phyloP scores from a whole-genome alignment of 2,888 invertebrate genomes.

The Tinea semifulvella region DNA sequence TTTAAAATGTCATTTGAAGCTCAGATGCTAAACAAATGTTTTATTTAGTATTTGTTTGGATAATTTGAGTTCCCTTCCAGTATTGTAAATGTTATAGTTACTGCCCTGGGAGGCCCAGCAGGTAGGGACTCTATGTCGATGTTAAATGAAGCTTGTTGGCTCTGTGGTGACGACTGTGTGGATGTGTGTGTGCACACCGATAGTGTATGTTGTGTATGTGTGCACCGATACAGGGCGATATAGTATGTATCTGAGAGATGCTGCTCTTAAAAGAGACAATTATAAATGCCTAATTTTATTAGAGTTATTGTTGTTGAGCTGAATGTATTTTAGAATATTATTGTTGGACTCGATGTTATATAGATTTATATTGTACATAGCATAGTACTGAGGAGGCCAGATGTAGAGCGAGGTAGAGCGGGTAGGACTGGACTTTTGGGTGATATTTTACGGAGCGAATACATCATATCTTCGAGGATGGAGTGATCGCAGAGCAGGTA shows the following conservation, averaged over 20 bases:
- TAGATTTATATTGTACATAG: constrained; percentile 66
- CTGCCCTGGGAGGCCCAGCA: too few species aligned
- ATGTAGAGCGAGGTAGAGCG: constrained; percentile 42
- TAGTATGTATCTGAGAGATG: constrained; percentile 41
- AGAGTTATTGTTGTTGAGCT: constrained; percentile 59
- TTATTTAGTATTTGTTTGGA: too few species aligned
- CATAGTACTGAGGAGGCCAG: constrained; percentile 34
- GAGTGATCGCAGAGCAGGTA: constrained; percentile 32
- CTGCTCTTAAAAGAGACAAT: constrained; percentile 24
- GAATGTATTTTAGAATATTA: constrained; percentile 65
- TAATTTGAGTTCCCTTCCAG: too few species aligned
- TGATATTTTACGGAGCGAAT: constrained; percentile 52
- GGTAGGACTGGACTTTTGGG: constrained; percentile 66
- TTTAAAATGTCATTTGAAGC: too few species aligned
- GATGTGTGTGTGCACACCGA: too few species aligned
- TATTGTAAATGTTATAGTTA: too few species aligned
- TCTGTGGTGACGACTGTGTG: too few species aligned
- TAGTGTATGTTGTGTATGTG: too few species aligned
- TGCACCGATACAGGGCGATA: constrained; percentile 36
- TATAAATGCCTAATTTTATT: constrained; percentile 46
- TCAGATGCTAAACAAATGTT: too few species aligned
- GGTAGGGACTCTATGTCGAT: too few species aligned
- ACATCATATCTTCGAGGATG: constrained; percentile 51
- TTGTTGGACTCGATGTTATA: constrained; percentile 65
- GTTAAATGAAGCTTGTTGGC: too few species aligned